Conservation (phyloP, 2,113 vertebrate genomes). For the Ibidorhyncha struthersii region DNA sequence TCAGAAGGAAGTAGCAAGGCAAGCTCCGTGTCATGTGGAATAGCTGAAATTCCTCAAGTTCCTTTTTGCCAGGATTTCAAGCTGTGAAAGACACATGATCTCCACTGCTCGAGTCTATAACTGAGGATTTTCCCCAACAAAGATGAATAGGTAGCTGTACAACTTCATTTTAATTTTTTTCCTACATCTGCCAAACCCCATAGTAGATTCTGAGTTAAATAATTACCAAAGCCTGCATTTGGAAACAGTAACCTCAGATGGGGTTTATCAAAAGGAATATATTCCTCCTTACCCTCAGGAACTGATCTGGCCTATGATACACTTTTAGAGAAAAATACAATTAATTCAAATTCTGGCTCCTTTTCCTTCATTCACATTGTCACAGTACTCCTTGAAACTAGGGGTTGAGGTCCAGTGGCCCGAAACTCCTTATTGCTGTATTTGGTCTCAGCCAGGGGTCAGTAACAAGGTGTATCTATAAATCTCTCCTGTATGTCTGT, state of each 20-base stretch:
- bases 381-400: not conserved
- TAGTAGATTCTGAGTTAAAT: conserved; percentile 4
- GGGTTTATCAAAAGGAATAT: conserved; percentile 1
- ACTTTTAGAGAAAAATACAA: not conserved
- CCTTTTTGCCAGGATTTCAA: conserved; percentile 67
- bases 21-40: conserved; percentile 50
- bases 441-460: not conserved
- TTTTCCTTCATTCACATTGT: not conserved
- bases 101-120: not conserved
- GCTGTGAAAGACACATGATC: conserved; percentile 68
- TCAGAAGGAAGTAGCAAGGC: conserved; percentile 23
- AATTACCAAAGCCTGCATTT: not conserved
- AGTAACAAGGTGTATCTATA: not conserved
- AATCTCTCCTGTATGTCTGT: not conserved
- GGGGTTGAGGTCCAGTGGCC: not conserved
- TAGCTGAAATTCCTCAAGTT: conserved; percentile 66
- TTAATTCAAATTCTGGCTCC: not conserved
- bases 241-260: not conserved
- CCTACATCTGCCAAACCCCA: not conserved
- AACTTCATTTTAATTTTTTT: not conserved
- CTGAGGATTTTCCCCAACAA: conserved; percentile 40
- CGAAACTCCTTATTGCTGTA: not conserved
- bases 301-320: not conserved
- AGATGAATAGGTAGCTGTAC: conserved; percentile 45
- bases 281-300: not conserved